Evolutionary conservation across 2,888 invertebrate genomes (phyloP), one percentile per base, ranked within the genome.

Genomic region (Amphipoea lucens): DNA sequence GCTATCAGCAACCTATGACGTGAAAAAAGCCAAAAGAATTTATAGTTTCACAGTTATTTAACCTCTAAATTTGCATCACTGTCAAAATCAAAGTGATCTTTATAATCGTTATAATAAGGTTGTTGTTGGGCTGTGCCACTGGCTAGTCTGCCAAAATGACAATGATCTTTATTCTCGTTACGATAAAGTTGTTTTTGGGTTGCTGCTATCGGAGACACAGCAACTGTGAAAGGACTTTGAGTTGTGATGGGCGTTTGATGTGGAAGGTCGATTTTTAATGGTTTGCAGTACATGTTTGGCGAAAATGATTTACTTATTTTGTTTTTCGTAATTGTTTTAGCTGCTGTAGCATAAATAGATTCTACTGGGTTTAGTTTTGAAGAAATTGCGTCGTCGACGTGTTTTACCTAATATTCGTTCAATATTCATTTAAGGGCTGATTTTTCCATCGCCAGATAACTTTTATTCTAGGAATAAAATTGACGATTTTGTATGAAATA

Each of bases 1-100:
- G n/a, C 60, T 60, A 36, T 79, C 62, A 54, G 45, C 36, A 17
- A 40, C 4, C 1, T 45, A 48, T 78, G 29, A 63, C 23, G 84
- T 29, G 9, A 78, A 12, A 42, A 29, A 29, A 6, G 1, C 17
- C 40, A 20, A 45, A 57, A 51, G 17, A 23, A 17, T 65, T 17
- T 57, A 23, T 0, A 3, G 23, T 9, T 57, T 57, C 9, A 57
- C 20, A 57, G 23, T 23, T 23, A 23, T 57, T 57, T 57, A 23
- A 57, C 23, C 7, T 23, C 23, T 7, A 20, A 54, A 6, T 54
- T 54, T 54, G 54, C 20, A 40, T 40, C 40, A 54, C 7, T 6
- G 20, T 17, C 20, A 54, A 54, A 54, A 20, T 54, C 20, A 20
- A 20, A 23, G 54, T 57, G 9, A 57, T 57, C 7, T 54, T 54